Evolutionary conservation across 1,140 invertebrate species (phyloP), one percentile per base, ranked within the genome.

Genomic region (Laodelphax striatellus): DNA sequence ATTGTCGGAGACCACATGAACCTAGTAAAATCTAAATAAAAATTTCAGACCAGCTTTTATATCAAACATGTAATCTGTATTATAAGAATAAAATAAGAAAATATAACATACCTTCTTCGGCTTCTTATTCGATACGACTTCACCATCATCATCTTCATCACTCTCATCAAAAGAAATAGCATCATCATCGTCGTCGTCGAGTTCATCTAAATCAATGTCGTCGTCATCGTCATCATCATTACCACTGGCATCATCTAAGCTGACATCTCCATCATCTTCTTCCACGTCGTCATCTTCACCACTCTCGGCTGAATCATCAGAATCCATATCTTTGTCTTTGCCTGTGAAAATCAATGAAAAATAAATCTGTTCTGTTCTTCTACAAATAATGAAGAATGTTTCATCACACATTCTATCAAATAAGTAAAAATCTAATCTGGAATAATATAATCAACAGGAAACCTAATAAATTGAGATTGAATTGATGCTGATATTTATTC

Each of bases 41-140:
- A 28, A 28, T 28, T 2, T 2, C 24, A 28, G 6, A 28, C 2
- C 24, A 28, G 24, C 6, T 28, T 28, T 28, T n/a, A n/a, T n/a
- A n/a, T 28, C 24, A 2, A 28, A 28, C 24, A 28, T 28, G 24
- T 28, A 28, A 28, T n/a, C 24, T 28, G 24, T 28, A 28, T 4
- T 28, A 6, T 6, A 28, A 28, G 2, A 28, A 28, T 28, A 28
- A 28, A 28, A 28, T 2, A 11, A 11, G 34, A 38, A 38, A 38
- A 11, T 38, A 13, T 38, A 38, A 11, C 2, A 11, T 38, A 38
- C 34, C 34, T 38, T 38, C 97, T 92, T 58, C 91, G 76, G 22
- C 97, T 73, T 22, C 96, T 88, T 73, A 96, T 91, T 76, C 97
- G 97, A 72, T 97, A 97, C 94, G 71, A 87, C 88, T 71, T 97